Evolutionary conservation across 2,888 invertebrate genomes (phyloP), one percentile per base, ranked within the genome.

Genomic region (Panzeria rudis): DNA sequence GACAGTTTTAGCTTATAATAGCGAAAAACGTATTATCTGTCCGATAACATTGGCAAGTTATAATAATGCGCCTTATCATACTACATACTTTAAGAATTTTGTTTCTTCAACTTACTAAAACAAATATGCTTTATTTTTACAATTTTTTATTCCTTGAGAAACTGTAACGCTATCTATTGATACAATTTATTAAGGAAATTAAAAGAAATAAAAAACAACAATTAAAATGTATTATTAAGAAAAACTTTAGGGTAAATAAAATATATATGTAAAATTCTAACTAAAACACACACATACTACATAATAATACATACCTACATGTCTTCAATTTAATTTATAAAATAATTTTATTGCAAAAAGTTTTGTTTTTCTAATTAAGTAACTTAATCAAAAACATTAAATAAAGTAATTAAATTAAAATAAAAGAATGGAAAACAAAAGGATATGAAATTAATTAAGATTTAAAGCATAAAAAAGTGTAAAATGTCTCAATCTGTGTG

Each of bases 401-500:
- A 23, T 29, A 52, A 72, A 62, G 68, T 25, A 17, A 41, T 56
- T 7, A 66, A 64, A 20, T 17, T 38, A 52, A 50, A 66, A 68
- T 35, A 44, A 68, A 17, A 35, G 29, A 41, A 20, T 29, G 17
- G n/a, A n/a, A n/a, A n/a, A n/a, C n/a, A n/a, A n/a, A n/a, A n/a
- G n/a, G n/a, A n/a, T n/a, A 38, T 20, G 25, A 66, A 64, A 23
- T 66, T 50, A 50, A 54, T 38, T 38, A 52, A 38, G 47, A 62
- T 44, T n/a, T 23, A 62, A 76, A 35, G 32, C 41, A 76, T 71
- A 71, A 15, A 69, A 61, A 50, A 47, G 29, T 73, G 62, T 81
- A 77, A 81, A 73, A 78, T 81, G 35, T 75, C 71, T 77, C 62
- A 50, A 69, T 69, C 54, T 56, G 61, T 81, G 84, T 84, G 62